Base-by-base conservation (phyloP, 2,797 vertebrate species). In the Periparus ater region DNA sequence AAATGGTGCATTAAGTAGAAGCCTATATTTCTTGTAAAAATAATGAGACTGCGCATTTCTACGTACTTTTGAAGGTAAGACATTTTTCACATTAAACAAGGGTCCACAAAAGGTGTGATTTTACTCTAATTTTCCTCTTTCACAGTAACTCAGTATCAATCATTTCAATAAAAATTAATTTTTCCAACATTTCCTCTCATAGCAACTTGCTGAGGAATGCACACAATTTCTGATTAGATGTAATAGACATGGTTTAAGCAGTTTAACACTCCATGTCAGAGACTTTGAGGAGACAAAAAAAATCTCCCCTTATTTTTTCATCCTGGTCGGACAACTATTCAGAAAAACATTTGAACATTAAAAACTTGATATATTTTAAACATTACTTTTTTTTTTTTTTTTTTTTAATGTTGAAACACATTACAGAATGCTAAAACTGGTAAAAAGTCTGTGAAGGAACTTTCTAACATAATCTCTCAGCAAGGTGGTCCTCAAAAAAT, bases 151-250 rank as follows among this genome's bases (percentile, higher is more conserved):
- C 25, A 74, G 32, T 22, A 30, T 53, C 21, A 65, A 6, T 66
- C 2, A 1, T 71, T 85, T 67, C 15, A 78, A 51, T 36, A 62
- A 81, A 68, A 86, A 77, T 1, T 20, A 21, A 1, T 12, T 93
- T 70, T 87, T 48, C 4, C 0, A 7, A 34, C 14, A n/a, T 62
- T 70, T 13, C 1, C 2, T 1, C 4, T 78, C 6, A 10, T 9
- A 4, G 29, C 23, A 22, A 4, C 47, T 83, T 61, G 6, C 29
- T 70, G 36, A 73, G 14, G 18, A 4, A 38, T 38, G 9, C 5
- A 47, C 11, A 23, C 36, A 1, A 38, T 71, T 79, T 93, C 38
- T 55, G 42, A 54, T 55, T 32, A 54, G 9, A 7, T 17, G 9
- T 40, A 38, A 45, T 38, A 38, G 16, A 40, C 50, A 38, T 27